Conservation (phyloP, 2,113 vertebrate species). For the Chaenocephalus aceratus region DNA sequence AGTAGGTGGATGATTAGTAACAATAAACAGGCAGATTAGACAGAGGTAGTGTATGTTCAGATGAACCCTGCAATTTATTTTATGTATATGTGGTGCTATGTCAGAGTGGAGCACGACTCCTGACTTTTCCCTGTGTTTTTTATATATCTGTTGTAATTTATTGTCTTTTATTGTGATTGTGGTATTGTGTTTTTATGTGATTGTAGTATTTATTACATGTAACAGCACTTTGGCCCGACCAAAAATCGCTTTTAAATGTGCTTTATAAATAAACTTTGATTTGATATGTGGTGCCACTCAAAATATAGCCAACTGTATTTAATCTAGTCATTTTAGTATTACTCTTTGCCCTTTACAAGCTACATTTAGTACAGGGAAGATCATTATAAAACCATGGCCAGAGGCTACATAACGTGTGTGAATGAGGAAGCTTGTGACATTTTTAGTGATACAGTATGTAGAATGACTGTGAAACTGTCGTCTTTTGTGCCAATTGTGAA, state of each 20-base stretch:
- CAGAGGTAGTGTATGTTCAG: not conserved
- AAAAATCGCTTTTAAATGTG: too few relatives aligned
- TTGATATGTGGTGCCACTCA: not conserved
- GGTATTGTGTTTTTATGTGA: too few relatives aligned
- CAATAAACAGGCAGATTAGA: not conserved
- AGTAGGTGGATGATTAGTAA: conserved; percentile 6
- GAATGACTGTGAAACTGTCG: not conserved
- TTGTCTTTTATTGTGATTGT: too few relatives aligned
- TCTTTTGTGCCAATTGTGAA: not conserved
- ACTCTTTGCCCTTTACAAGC: conserved; percentile 1
- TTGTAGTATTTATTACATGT: too few relatives aligned
- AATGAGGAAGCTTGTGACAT: not conserved
- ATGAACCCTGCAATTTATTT: not conserved
- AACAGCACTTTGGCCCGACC: too few relatives aligned
- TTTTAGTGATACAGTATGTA: not conserved
- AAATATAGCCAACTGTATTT: not conserved
- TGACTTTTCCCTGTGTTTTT: too few relatives aligned
- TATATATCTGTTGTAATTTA: too few relatives aligned
- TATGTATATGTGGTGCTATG: not conserved
- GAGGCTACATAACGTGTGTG: not conserved
- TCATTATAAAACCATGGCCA: conserved; percentile 1
- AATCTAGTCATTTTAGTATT: not conserved
- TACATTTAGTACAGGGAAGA: not conserved
- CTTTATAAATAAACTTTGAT: too few relatives aligned
- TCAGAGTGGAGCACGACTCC: too few relatives aligned